A percentile compares a stretch with the other conserved stretches of the same genome.
These are phyloP conservation scores for Pelvicachromis taeniatus DNA, from an alignment of 2,113 vertebrate genomes.

Conservation along the genomic window DNA sequence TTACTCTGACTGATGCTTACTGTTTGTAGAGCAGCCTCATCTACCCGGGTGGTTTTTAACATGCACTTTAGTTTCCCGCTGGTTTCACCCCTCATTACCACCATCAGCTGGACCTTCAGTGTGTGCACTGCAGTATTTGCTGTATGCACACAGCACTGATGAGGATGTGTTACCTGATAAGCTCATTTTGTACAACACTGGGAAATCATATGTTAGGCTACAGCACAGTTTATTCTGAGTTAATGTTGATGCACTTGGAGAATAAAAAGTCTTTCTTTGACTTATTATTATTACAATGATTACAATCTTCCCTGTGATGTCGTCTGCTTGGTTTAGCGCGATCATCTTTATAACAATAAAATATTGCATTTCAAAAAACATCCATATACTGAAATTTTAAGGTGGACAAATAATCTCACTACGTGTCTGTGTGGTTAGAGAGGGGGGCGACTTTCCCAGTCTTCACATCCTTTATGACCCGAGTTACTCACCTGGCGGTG, in stretches of 20 bases:
- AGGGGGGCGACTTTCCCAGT: not conserved
- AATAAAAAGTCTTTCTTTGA: not conserved
- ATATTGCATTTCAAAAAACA: not conserved
- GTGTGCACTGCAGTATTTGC: not conserved
- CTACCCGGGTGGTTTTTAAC: not conserved
- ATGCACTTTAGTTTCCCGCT: not conserved
- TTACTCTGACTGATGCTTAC: too few relatives aligned
- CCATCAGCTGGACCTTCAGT: not conserved
- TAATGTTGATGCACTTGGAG: not conserved
- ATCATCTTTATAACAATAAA: not conserved
- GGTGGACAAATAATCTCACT: not conserved
- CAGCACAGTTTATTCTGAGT: not conserved
- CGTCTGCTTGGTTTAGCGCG: not conserved
- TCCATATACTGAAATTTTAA: not conserved
- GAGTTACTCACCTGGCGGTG: not conserved
- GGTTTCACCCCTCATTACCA: not conserved
- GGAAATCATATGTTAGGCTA: not conserved
- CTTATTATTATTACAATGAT: not conserved
- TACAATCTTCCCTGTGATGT: rapidly evolving
- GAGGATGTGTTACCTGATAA: not conserved
- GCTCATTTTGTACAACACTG: not conserved
- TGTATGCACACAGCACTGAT: not conserved
- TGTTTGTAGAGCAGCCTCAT: not conserved
- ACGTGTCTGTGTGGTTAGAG: not conserved
- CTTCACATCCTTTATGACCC: not conserved